Conservation (phyloP, 2,888 invertebrate species). For the Steinernema scapterisci region DNA sequence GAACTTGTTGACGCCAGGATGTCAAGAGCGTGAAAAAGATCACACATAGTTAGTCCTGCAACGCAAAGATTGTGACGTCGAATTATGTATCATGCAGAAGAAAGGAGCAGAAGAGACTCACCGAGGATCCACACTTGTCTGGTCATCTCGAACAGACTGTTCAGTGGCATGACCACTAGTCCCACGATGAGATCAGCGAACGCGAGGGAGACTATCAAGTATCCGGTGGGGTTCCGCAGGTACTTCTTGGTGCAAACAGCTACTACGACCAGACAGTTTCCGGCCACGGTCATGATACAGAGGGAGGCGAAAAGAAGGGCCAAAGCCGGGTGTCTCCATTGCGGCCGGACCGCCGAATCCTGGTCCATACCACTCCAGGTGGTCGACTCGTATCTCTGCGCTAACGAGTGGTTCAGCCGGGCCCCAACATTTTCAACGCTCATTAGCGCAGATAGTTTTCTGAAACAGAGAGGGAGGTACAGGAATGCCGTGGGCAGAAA, state of each 20-base stretch:
- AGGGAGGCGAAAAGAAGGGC: constrained; percentile 84
- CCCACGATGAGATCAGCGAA: constrained; percentile 95
- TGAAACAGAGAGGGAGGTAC: background rate
- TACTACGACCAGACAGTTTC: constrained; percentile 89
- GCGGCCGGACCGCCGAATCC: constrained; percentile 2
- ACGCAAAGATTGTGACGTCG: constrained; percentile 21
- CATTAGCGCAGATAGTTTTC: constrained; percentile 22
- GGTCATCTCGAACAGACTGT: constrained; percentile 65
- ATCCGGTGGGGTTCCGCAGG: constrained; percentile 88
- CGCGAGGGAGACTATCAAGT: constrained; percentile 93
- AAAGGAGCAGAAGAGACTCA: constrained; percentile 35
- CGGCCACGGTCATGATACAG: constrained; percentile 89
- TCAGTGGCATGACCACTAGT: constrained; percentile 93
- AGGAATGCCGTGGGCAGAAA: too few relatives aligned
- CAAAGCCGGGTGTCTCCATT: constrained; percentile 64
- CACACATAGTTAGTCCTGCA: constrained; percentile 89
- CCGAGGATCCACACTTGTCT: constrained; percentile 64
- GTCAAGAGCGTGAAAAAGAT: constrained; percentile 94
- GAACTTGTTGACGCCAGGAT: constrained; percentile 96
- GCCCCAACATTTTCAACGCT: constrained; percentile 6
- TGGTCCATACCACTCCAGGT: background rate
- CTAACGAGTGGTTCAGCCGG: constrained; percentile 15
- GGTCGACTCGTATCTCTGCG: background rate
- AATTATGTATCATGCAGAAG: background rate
- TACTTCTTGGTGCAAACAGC: constrained; percentile 91